Evolutionary conservation across 1,140 invertebrate species (phyloP), one percentile per base, ranked within the genome.

Genomic region (Diploscapter pachys): DNA sequence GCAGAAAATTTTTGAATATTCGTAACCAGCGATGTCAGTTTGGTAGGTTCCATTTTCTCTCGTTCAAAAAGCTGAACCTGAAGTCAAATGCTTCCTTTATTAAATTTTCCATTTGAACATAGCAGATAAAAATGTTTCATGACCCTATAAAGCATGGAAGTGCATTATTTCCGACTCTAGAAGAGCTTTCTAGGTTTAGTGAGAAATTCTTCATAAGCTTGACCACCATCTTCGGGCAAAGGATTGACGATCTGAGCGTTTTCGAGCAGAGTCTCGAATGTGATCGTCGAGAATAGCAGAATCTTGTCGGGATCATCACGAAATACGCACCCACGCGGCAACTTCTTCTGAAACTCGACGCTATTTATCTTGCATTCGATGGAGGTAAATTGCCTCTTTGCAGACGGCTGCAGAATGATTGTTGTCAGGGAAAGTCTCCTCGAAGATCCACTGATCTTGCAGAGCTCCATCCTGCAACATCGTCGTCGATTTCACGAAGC

Each of bases 321-420:
- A 64, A 82, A 86, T 8, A 72, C 76, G 62, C 83, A 84, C 31
- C 59, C 68, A 3, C 66, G 56, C 2, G 83, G 83, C 4, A 86
- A 61, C 9, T 75, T 79, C 31, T 80, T 85, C 84, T 83, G 59
- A 82, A 82, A 83, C 48, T 4, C 5, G 56, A 72, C 13, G 11
- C 54, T 72, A 52, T 5, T 73, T 9, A 65, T 73, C 61, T 55
- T 56, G 31, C 31, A 31, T 1, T 31, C 1, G n/a, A 31, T 31
- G 0, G n/a, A 81, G 51, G 13, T 50, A 11, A 57, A 49, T 9
- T 51, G 84, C 83, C 72, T 85, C 80, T 57, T 82, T 77, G 70
- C 83, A 85, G 63, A 85, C 83, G 50, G 83, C 83, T 55, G 74
- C 78, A 9, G 77, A 79, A 63, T 85, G 83, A n/a, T 77, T 84